Base-by-base conservation (phyloP, 64 coral and sea anemone genomes). In the Stichodactyla helianthus region DNA sequence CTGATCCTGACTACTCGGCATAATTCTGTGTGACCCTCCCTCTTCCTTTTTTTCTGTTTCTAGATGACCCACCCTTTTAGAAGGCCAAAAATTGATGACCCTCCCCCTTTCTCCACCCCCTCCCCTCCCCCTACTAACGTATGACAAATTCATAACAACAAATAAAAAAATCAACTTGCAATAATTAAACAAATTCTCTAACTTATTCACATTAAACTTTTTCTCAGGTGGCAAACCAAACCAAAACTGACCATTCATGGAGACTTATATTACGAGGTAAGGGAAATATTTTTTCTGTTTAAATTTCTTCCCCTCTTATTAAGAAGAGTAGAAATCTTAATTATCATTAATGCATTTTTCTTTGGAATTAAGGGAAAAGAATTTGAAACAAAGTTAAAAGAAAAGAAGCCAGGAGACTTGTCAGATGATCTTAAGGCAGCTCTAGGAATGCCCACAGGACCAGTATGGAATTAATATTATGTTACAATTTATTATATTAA, bases 261-360 rank as follows among this genome's bases (percentile, higher is more conserved):
- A 65, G 96, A 99, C 71, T 88, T 99, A 55, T 99, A 99, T 79
- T 99, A 99, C 76, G 96, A 99, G 63, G 96, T 99, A 83, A 82
- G 91, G 51, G 15, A 10, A 74, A 3, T 28, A 12, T 12, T 28
- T n/a, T 10, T 70, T 25, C 10, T 9, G 4, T 70, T 23, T 70
- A 15, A 15, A 58, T 70, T 70, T 23, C 22, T 6, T 70, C 7
- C 6, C 22, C 2, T 10, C 6, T 62, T 5, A 62, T 14, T 18
- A 17, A 17, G 5, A 17, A 15, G 16, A 62, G 79, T 17, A 18
- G 18, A 5, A 17, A 60, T 60, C 18, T 18, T 15, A 17, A 60
- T 60, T 17, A 60, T 17, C 59, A 5, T 0, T 6, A 22, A 68
- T 65, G 62, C 17, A 65, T 65, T 18, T 65, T 65, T 9, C 28